Evolutionary conservation across 2,113 vertebrate genomes (phyloP), one percentile per base, ranked within the genome.

Genomic region (Chascanopsetta lugubris): DNA sequence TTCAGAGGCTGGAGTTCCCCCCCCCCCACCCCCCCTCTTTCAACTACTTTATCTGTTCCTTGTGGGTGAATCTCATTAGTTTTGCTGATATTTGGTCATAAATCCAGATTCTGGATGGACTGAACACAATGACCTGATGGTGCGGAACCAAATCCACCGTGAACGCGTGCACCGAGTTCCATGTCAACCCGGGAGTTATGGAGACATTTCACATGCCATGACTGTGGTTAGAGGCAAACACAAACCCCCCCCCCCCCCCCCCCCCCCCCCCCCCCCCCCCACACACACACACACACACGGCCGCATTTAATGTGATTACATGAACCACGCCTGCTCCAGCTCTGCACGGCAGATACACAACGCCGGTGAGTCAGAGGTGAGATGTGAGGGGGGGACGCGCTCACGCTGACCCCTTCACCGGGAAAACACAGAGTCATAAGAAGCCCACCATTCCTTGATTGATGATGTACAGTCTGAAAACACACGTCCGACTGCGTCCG

Each of bases 291-390:
- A n/a, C n/a, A n/a, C n/a, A n/a, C n/a, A n/a, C n/a, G n/a, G n/a
- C n/a, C n/a, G n/a, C n/a, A n/a, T n/a, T n/a, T n/a, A n/a, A n/a
- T n/a, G n/a, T n/a, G n/a, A n/a, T n/a, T n/a, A n/a, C n/a, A n/a
- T n/a, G n/a, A n/a, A n/a, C n/a, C n/a, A n/a, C n/a, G n/a, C n/a
- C n/a, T n/a, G n/a, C n/a, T n/a, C n/a, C n/a, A n/a, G n/a, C n/a
- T n/a, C n/a, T n/a, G n/a, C 29, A 51, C 29, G 36, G 13, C 27
- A 1, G 17, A n/a, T n/a, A n/a, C n/a, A n/a, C n/a, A n/a, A n/a
- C n/a, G n/a, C n/a, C n/a, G n/a, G n/a, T n/a, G n/a, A 59, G 30
- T 50, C 58, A 75, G 21, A 63, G 57, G 36, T 70, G 29, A 64
- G 50, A 71, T 42, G 25, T 40, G 22, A n/a, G 50, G 26, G 9